Percentiles rank a stretch among this genome's conserved stretches.
Evolutionary conservation across 2,888 invertebrate genomes (phyloP).

Genomic region (Eumerus sabulonum): DNA sequence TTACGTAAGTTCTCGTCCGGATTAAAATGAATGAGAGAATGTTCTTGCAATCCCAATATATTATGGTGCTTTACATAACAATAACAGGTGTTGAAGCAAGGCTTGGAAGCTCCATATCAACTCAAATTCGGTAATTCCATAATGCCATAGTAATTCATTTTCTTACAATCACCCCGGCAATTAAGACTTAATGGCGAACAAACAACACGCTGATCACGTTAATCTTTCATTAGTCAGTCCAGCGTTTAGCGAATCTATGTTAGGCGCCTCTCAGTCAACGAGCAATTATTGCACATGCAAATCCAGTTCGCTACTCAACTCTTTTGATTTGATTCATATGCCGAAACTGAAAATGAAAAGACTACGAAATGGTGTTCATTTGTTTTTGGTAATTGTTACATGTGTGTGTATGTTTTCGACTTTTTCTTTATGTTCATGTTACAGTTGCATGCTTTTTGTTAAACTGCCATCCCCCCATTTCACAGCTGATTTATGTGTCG

Average conservation of each 20-base stretch:
- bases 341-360: conserved; percentile 5
- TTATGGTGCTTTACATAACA: too few species aligned
- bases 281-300: conserved; percentile 22
- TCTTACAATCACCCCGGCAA: not conserved
- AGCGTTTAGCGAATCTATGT: too few species aligned
- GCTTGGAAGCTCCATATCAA: too few species aligned
- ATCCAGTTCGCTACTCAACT: conserved; percentile 38
- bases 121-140: too few species aligned
- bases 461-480: conserved; percentile 36
- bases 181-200: conserved; percentile 4
- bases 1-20: too few species aligned
- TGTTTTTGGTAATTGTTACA: conserved; percentile 40
- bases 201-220: not conserved
- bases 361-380: not conserved
- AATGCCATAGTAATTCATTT: too few species aligned
- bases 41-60: too few species aligned
- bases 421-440: not conserved
- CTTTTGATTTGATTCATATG: conserved; percentile 19
- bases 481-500: conserved; percentile 61
- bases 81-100: too few species aligned
- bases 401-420: conserved; percentile 9
- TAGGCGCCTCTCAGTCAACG: not conserved
- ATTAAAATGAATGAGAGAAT: too few species aligned
- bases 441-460: conserved; percentile 30
- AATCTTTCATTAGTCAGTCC: too few species aligned